Evolutionary conservation across 2,888 invertebrate genomes (phyloP), one percentile per base, ranked within the genome.

Genomic region (Pollenia labialis): DNA sequence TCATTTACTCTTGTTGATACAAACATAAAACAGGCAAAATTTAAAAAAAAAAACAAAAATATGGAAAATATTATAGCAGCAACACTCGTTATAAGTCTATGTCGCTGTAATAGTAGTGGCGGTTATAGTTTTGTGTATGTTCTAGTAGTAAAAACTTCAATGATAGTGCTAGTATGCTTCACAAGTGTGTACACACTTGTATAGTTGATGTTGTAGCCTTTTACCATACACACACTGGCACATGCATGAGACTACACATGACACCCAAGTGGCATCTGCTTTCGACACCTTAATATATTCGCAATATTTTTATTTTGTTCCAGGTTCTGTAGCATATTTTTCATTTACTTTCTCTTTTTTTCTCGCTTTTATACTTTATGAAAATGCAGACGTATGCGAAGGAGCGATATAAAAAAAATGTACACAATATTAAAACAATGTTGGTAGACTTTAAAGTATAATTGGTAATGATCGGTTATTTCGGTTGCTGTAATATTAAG

Each of bases 251-350:
- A 12, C 40, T 16, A 52, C 69, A 79, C 69, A 69, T 77, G 62
- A 68, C 81, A 77, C 44, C 81, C 84, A 84, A 87, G 84, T 77
- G 87, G 84, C 87, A 84, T 87, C 87, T 87, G 84, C 87, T 87
- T 84, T 87, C 84, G 81, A 87, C 84, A 87, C 87, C 84, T 87
- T 87, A 84, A 87, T 84, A 74, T 87, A 87, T 84, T 77, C 62
- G 72, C 54, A 74, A 52, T 84, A 87, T 87, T 77, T 87, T 76
- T 66, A 87, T 87, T 77, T 87, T 76, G 66, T 46, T 66, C 16
- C 76, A n/a, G 81, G 64, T 83, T 64, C 44, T 66, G 16, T 82
- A 62, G 40, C 56, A 54, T 81, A 64, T 80, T 71, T 60, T 52
- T 16, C 40, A 54, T 54, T 76, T 44, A 52, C 7, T 74, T 75